Percentiles rank a stretch among this genome's conserved stretches.
These are phyloP conservation scores for Ardeotis arabs DNA, from an alignment of 2,113 vertebrate species.

Conservation along the genomic window DNA sequence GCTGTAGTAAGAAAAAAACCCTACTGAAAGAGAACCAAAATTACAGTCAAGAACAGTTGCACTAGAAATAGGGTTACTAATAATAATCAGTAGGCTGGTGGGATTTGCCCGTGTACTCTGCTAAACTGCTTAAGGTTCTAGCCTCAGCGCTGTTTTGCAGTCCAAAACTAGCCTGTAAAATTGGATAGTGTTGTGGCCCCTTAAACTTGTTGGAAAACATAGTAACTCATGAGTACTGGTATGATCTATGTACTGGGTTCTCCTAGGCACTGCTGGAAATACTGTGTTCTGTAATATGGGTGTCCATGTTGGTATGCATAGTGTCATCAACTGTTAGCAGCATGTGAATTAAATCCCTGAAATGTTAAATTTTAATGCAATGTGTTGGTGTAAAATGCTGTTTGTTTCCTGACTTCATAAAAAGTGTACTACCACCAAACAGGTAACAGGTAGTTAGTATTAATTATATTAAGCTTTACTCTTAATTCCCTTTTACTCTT, in stretches of 20 bases:
- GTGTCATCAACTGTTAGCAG: neutral
- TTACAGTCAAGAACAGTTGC: neutral
- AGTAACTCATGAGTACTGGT: neutral
- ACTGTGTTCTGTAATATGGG: accelerated
- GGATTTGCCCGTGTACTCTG: neutral
- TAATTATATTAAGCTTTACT: neutral
- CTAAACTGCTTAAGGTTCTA: neutral
- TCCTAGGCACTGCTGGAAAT: neutral
- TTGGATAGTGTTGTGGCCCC: accelerated
- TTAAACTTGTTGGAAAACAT: neutral
- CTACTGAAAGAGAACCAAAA: neutral
- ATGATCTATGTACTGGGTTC: neutral
- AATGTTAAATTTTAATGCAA: neutral
- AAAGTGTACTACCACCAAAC: neutral
- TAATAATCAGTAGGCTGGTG: neutral
- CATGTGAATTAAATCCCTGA: neutral
- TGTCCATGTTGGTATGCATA: accelerated
- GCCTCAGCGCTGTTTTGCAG: neutral
- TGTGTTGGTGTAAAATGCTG: accelerated
- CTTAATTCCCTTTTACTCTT: neutral
- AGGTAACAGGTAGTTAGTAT: neutral
- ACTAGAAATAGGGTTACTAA: neutral
- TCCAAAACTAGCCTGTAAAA: neutral
- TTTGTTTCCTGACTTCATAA: neutral
- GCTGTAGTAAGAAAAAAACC: neutral